Base-by-base conservation (phyloP, 1,140 invertebrate species). In the Saccostrea echinata region DNA sequence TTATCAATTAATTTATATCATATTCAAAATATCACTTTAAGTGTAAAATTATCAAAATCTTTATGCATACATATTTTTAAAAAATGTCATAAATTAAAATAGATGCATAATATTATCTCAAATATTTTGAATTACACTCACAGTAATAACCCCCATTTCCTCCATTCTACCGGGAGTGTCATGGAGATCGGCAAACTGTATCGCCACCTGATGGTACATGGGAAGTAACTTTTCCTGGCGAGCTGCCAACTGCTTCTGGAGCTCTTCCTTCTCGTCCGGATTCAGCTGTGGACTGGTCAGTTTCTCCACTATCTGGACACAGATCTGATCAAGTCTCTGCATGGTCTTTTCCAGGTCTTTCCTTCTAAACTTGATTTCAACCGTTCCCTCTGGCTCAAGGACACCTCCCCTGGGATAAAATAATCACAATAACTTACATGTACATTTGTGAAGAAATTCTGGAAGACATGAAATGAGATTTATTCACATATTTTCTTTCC, bases 161-260 rank as follows among this genome's bases (percentile, higher is more conserved):
- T 98, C 96, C 99, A 99, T 99, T 86, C 99, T 96, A 84, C 98
- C 98, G 0, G 99, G 98, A 0, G 98, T 99, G 93, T 99, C 99
- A 94, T 99, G 99, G 1, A 99, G 96, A 95, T 99, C 99, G 1
- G 98, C 98, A 95, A 99, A 99, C 91, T 98, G 97, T 0, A 99
- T 97, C 0, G 99, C 98, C 8, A 98, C 97, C 94, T 98, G 98
- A 90, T 95, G 95, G 95, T 99, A 99, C 91, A 98, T 97, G 0
- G 98, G 97, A 87, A 97, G 95, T 9, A 99, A 94, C 13, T 96
- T 93, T 64, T 97, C 96, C 90, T 99, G 97, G 61, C 98, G 96
- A 11, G 97, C 96, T 12, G 96, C 96, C 27, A 98, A 96, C 91
- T 97, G 96, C 86, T 96, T 96, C 92, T 99, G 98, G 1, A 98